These are phyloP conservation scores for Ganaspis brasiliensis DNA, from an alignment of 2,888 invertebrate species.

Conservation along the genomic window DNA sequence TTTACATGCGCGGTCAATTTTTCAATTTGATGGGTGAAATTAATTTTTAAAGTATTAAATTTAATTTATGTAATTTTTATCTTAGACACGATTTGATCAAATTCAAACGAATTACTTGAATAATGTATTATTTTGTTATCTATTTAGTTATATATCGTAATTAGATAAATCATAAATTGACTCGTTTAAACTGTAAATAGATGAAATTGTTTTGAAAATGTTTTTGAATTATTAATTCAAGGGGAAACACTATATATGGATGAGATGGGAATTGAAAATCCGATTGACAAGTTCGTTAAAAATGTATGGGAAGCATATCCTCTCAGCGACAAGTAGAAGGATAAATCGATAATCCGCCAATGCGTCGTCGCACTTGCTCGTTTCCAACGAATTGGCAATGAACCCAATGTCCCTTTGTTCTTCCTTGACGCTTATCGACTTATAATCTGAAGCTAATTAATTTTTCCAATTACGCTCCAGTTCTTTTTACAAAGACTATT, in stretches of 20 bases:
- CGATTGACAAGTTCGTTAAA: slow-evolving; percentile 23
- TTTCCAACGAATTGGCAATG: slow-evolving; percentile 28
- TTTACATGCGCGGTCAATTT: too few species aligned
- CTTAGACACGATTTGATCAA: too few species aligned
- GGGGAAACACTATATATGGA: neutral
- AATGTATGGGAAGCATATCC: slow-evolving; percentile 26
- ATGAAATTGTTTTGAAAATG: neutral
- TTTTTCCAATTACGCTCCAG: neutral
- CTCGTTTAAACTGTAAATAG: neutral
- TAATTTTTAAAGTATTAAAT: too few species aligned
- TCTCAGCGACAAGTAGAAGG: slow-evolving; percentile 10
- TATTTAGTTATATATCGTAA: too few species aligned
- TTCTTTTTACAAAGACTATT: neutral
- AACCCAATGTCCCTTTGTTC: slow-evolving; percentile 12
- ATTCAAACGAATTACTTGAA: too few species aligned
- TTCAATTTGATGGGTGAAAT: too few species aligned
- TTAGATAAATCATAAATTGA: neutral
- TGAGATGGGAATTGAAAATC: slow-evolving; percentile 8
- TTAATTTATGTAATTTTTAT: too few species aligned
- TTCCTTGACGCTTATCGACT: neutral
- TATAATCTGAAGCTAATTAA: neutral
- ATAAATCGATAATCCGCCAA: slow-evolving; percentile 36
- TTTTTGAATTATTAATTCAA: slow-evolving; percentile 1
- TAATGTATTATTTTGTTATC: too few species aligned
- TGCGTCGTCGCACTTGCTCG: slow-evolving; percentile 27